These are phyloP conservation scores for Oophaga sylvatica DNA, from an alignment of 2,797 vertebrate species.

Conservation along the genomic window DNA sequence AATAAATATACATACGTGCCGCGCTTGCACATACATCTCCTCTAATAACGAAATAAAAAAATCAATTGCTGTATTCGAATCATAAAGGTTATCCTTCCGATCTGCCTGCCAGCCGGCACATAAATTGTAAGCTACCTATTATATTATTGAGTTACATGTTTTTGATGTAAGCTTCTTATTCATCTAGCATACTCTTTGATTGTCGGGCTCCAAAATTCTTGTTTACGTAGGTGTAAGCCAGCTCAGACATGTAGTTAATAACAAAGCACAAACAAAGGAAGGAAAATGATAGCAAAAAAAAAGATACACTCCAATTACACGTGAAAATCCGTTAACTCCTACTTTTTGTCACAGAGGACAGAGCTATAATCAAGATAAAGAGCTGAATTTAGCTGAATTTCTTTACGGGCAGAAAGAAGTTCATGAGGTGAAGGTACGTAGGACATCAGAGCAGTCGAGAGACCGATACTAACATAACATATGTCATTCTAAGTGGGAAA, in stretches of 20 bases:
- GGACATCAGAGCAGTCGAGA: neutral
- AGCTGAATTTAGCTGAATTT: constrained; percentile 4
- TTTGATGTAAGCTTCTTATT: constrained; percentile 38
- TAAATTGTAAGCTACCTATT: constrained; percentile 31
- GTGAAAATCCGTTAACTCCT: constrained; percentile 43
- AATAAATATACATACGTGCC: neutral
- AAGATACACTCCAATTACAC: constrained; percentile 38
- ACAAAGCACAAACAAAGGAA: constrained; percentile 52
- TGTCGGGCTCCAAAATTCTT: constrained; percentile 19
- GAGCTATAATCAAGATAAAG: constrained; percentile 37
- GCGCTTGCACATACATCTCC: neutral
- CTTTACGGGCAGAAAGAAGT: constrained; percentile 1
- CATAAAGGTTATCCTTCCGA: constrained; percentile 16
- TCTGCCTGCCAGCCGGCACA: constrained; percentile 17
- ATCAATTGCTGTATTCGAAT: constrained; percentile 21
- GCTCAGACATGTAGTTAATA: constrained; percentile 38
- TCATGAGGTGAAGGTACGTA: neutral
- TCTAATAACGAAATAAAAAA: constrained; percentile 2
- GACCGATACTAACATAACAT: neutral
- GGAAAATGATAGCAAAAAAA: constrained; percentile 46
- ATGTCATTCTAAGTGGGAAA: neutral
- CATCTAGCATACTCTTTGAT: constrained; percentile 24
- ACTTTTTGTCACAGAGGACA: constrained; percentile 22
- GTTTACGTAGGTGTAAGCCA: constrained; percentile 53
- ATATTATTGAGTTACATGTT: constrained; percentile 22